phyloP scores from a whole-genome alignment of 2,888 invertebrate species.

The Nemurella pictetii region DNA sequence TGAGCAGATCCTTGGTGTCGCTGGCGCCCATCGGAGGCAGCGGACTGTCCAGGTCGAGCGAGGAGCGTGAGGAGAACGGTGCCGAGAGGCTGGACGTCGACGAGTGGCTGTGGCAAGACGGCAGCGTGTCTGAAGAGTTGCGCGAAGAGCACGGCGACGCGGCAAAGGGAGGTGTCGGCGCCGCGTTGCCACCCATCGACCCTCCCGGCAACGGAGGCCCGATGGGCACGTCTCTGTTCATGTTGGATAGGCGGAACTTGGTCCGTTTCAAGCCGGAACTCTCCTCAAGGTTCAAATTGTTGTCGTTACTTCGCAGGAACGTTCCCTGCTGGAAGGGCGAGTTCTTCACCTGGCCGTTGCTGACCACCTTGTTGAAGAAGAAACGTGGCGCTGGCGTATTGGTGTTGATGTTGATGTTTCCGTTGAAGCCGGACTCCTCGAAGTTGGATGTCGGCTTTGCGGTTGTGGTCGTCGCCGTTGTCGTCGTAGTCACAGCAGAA shows the following conservation, averaged over 20 bases:
- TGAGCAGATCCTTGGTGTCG: constrained; percentile 71
- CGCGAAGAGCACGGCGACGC: constrained; percentile 38
- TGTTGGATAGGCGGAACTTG: constrained; percentile 67
- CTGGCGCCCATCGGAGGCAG: constrained; percentile 39
- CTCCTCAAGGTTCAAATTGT: constrained; percentile 11
- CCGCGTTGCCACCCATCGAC: neutral
- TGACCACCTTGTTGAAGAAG: constrained; percentile 23
- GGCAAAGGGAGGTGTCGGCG: constrained; percentile 25
- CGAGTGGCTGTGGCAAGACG: constrained; percentile 32
- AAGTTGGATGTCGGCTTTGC: neutral
- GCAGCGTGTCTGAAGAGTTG: constrained; percentile 32
- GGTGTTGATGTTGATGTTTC: constrained; percentile 27
- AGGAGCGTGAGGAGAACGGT: constrained; percentile 44
- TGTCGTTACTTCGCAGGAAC: neutral
- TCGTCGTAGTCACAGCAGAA: neutral
- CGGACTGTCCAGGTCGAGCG: constrained; percentile 37
- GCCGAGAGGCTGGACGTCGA: constrained; percentile 45
- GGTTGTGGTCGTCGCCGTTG: neutral
- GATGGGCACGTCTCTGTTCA: constrained; percentile 73
- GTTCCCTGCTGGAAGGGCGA: constrained; percentile 25
- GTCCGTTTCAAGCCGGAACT: constrained; percentile 51
- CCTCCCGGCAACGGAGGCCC: constrained; percentile 54
- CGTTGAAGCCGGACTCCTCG: neutral
- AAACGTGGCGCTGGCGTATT: neutral
- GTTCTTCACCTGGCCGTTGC: constrained; percentile 23